Conservation (phyloP, 2,888 invertebrate genomes). For the Sminthurinus aureus region DNA sequence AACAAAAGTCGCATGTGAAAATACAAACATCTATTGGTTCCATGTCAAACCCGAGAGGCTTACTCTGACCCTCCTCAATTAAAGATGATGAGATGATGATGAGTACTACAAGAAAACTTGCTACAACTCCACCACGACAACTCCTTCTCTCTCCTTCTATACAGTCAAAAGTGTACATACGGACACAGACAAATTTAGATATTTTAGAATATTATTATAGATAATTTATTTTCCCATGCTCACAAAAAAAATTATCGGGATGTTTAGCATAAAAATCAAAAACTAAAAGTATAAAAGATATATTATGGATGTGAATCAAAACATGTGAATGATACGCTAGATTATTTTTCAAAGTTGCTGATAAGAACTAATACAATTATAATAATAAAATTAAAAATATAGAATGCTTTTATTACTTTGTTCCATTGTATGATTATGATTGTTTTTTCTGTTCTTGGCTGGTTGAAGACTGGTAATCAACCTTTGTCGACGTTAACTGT, state of each 20-base stretch:
- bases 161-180: not conserved
- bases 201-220: not conserved
- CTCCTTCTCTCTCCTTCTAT: not conserved
- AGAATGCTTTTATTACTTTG: too few relatives aligned
- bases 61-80: not conserved
- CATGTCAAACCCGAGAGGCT: slow-evolving; percentile 42
- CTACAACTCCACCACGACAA: not conserved
- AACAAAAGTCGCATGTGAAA: slow-evolving; percentile 61
- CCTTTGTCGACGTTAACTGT: too few relatives aligned
- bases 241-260: not conserved
- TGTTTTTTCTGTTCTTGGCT: too few relatives aligned
- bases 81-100: slow-evolving; percentile 13
- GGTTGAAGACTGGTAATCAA: too few relatives aligned
- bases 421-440: too few relatives aligned
- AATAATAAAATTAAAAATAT: too few relatives aligned
- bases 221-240: not conserved
- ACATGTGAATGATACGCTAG: too few relatives aligned
- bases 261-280: too few relatives aligned
- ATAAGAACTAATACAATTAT: too few relatives aligned
- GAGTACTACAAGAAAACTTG: not conserved
- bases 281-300: not conserved
- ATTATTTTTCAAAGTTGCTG: too few relatives aligned
- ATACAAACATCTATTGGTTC: slow-evolving; percentile 60
- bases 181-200: not conserved
- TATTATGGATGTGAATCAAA: too few relatives aligned